These are phyloP conservation scores for Diachasmimorpha longicaudata DNA, from an alignment of 1,140 invertebrate species.

Conservation along the genomic window DNA sequence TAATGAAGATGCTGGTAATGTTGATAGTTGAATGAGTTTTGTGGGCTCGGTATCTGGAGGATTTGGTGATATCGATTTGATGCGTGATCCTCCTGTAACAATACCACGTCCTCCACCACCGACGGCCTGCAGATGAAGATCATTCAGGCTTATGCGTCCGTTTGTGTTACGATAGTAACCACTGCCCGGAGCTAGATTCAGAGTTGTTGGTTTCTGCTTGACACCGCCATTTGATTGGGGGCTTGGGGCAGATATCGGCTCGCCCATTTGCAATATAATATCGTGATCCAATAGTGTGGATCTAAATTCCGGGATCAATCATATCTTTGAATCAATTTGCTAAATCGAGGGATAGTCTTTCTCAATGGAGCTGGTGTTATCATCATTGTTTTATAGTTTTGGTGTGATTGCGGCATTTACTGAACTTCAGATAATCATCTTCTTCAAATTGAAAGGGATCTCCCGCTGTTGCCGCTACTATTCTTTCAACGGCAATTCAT, in stretches of 20 bases:
- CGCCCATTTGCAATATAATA: constrained; percentile 53
- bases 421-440: neutral
- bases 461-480: neutral
- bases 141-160: constrained; percentile 55
- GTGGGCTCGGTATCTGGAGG: constrained; percentile 35
- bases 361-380: neutral
- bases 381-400: neutral
- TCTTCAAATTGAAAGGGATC: neutral
- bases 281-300: neutral
- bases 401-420: neutral
- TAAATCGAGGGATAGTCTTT: neutral
- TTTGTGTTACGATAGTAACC: constrained; percentile 54
- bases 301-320: constrained; percentile 17
- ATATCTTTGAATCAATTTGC: neutral
- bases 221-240: constrained; percentile 58
- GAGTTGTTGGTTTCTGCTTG: constrained; percentile 59
- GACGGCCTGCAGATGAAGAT: constrained; percentile 55
- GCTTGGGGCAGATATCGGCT: constrained; percentile 52
- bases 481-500: neutral
- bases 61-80: constrained; percentile 21
- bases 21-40: constrained; percentile 43
- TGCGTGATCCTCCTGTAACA: neutral
- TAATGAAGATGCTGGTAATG: constrained; percentile 45
- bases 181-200: constrained; percentile 54
- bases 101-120: constrained; percentile 42